Conservation (phyloP, 1,140 invertebrate species). For the Drosophila quadrilineata region DNA sequence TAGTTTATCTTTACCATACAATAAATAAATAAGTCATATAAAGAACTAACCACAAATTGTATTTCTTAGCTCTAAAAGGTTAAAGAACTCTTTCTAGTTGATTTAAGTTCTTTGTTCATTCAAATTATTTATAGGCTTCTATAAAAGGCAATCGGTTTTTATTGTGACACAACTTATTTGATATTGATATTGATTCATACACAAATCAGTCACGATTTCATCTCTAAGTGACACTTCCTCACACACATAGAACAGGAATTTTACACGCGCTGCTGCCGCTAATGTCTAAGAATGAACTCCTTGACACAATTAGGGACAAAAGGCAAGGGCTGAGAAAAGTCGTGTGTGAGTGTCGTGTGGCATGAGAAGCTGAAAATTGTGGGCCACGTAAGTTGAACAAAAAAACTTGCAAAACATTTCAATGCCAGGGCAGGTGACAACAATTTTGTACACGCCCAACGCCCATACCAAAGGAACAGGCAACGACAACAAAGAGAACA, state of each 20-base stretch:
- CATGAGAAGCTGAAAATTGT: background rate
- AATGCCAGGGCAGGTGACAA: constrained; percentile 41
- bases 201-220: background rate
- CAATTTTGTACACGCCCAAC: constrained; percentile 3
- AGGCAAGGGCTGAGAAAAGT: background rate
- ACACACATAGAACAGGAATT: constrained; percentile 21
- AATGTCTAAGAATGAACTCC: constrained; percentile 75
- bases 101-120: too few species aligned
- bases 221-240: background rate
- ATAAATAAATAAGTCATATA: too few species aligned
- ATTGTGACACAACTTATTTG: too few species aligned
- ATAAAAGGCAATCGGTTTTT: too few species aligned
- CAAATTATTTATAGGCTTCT: too few species aligned
- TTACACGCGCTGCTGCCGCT: constrained; percentile 47
- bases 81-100: too few species aligned
- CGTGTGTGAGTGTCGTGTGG: background rate
- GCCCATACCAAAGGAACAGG: too few species aligned
- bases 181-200: too few species aligned
- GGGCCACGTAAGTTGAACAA: background rate
- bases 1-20: too few species aligned
- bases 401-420: constrained; percentile 28
- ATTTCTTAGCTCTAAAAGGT: too few species aligned
- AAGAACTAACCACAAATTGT: too few species aligned
- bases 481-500: background rate
- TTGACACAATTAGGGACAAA: constrained; percentile 66